Evolutionary conservation across 2,888 invertebrate species (phyloP).

Genomic region (Frankliniella fusca): DNA sequence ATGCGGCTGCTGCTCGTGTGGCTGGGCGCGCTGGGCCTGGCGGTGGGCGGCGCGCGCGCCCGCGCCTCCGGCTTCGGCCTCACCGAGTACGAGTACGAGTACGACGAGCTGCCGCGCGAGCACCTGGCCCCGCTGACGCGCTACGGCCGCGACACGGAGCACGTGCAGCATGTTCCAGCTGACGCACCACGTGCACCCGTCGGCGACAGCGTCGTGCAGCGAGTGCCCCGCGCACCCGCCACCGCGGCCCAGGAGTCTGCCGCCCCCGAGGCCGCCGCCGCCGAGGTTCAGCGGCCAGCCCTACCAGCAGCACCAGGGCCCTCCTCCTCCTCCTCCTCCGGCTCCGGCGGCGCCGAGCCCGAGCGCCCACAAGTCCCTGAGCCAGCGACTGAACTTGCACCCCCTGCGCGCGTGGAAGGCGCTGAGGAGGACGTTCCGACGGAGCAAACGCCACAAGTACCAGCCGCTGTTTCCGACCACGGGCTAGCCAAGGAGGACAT

Average conservation of each 20-base stretch:
- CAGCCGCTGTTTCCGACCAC: conserved; percentile 15
- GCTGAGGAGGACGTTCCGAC: neutral
- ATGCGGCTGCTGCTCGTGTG: neutral
- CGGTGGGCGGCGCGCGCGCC: neutral
- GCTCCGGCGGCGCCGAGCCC: neutral
- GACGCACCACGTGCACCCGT: conserved; percentile 7
- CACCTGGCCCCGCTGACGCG: neutral
- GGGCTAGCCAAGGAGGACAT: conserved; percentile 11
- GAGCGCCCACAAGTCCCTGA: neutral
- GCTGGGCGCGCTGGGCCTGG: neutral
- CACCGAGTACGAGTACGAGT: conserved; percentile 10
- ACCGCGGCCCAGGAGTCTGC: neutral
- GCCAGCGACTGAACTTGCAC: neutral
- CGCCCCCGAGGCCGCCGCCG: neutral
- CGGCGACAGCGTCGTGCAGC: neutral
- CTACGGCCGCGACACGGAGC: neutral
- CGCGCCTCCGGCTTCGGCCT: neutral
- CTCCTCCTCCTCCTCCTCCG: too few species aligned
- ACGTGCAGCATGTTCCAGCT: conserved; percentile 24
- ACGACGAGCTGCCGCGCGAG: conserved; percentile 16
- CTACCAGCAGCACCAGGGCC: too few species aligned
- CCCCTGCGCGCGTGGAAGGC: neutral
- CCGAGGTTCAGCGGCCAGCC: neutral
- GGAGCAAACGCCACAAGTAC: conserved; percentile 10
- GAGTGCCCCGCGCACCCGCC: neutral